A percentile compares a stretch with the other conserved stretches of the same genome.
phyloP scores from a whole-genome alignment of 1,140 invertebrate species.

The Micrasema longulum region DNA sequence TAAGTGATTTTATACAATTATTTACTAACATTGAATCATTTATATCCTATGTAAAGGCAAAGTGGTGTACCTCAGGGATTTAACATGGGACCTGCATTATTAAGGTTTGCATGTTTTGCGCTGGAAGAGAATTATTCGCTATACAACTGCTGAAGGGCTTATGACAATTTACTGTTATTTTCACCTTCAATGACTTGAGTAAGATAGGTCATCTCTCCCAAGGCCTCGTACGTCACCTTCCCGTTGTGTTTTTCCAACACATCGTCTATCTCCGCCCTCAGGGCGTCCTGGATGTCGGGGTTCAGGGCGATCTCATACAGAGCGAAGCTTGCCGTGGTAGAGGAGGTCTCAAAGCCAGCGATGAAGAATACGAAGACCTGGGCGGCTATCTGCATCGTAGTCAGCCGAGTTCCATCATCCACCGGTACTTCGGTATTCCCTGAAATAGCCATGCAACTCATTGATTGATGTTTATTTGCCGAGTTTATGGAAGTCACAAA shows the following conservation, averaged over 20 bases:
- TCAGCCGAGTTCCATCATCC: constrained; percentile 41
- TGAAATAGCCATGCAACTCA: too few species aligned
- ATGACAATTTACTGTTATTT: too few species aligned
- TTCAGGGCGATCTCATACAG: constrained; percentile 69
- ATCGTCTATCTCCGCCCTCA: constrained; percentile 67
- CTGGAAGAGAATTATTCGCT: too few species aligned
- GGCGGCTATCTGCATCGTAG: constrained; percentile 58
- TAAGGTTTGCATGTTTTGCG: too few species aligned
- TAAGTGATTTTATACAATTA: too few species aligned
- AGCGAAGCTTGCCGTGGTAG: constrained; percentile 67
- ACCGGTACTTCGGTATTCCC: constrained; percentile 1
- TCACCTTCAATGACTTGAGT: constrained; percentile 61
- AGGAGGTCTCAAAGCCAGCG: constrained; percentile 74
- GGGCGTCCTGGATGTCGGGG: constrained; percentile 67
- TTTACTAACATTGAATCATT: too few species aligned
- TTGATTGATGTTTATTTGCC: too few species aligned
- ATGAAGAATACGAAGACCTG: constrained; percentile 68
- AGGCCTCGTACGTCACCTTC: constrained; percentile 66
- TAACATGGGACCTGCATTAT: too few species aligned
- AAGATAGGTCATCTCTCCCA: constrained; percentile 61
- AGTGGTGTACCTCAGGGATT: too few species aligned
- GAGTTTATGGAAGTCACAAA: too few species aligned
- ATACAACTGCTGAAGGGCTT: too few species aligned
- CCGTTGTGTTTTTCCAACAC: constrained; percentile 59
- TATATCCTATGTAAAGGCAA: too few species aligned